phyloP scores from a whole-genome alignment of 2,113 vertebrate genomes.

The Gymnarchus niloticus region DNA sequence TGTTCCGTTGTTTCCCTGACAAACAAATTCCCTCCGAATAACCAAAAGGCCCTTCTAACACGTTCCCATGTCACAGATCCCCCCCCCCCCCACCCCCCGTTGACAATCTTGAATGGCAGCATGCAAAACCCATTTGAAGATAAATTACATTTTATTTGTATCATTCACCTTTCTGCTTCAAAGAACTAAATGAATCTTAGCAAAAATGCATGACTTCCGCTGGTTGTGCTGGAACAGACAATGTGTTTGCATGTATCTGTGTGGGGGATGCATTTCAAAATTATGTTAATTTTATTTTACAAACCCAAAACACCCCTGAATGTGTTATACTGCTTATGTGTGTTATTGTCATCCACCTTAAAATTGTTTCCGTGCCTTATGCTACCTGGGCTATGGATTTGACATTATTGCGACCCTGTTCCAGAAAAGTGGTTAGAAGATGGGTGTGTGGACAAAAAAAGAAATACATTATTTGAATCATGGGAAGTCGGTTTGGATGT shows the following conservation, averaged over 20 bases:
- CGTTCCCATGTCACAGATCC: no score
- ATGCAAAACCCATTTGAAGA: not conserved
- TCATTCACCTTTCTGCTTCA: not conserved
- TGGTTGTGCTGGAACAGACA: not conserved
- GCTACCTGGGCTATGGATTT: not conserved
- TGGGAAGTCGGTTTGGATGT: not conserved
- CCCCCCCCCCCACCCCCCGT: no score
- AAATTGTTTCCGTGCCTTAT: not conserved
- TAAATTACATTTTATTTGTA: not conserved
- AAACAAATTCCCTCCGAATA: no score
- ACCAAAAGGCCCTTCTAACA: no score
- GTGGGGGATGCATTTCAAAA: not conserved
- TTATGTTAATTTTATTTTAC: not conserved
- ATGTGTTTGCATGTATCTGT: no score
- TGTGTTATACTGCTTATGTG: not conserved
- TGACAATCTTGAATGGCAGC: not conserved
- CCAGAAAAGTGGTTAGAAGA: no score
- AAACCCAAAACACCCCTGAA: not conserved
- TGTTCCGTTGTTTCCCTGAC: no score
- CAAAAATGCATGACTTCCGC: not conserved
- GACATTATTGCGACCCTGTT: not conserved
- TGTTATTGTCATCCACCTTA: not conserved
- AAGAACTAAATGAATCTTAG: not conserved
- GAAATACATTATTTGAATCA: not conserved
- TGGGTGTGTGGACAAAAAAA: no score